Percentiles rank a stretch among this genome's conserved stretches.
phyloP scores from a whole-genome alignment of 2,113 vertebrate species.

The Jaculus jaculus region DNA sequence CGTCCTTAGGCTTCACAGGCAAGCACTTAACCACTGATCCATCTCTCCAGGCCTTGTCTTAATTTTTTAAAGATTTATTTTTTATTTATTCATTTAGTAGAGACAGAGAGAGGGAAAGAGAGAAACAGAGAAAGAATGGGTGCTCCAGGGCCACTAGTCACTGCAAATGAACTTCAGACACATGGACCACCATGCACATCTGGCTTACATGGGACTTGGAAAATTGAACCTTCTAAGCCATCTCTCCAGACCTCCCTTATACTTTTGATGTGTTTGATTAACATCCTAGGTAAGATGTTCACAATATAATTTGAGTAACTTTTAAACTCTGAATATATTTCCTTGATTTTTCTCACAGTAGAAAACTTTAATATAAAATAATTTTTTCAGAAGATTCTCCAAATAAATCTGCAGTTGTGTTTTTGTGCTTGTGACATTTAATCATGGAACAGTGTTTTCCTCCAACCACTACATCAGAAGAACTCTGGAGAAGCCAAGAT shows the following conservation, averaged over 20 bases:
- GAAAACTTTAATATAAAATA: background rate
- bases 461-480: background rate
- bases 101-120: no score
- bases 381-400: background rate
- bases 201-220: no score
- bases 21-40: no score
- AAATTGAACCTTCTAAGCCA: no score
- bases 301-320: background rate
- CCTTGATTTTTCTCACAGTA: background rate
- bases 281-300: background rate
- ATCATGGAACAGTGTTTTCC: background rate
- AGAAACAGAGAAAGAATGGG: no score
- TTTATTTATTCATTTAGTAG: no score
- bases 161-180: no score
- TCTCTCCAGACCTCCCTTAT: background rate
- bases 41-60: no score
- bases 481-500: background rate
- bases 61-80: no score
- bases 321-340: background rate
- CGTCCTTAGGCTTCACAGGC: no score
- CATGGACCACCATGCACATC: no score
- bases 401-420: background rate
- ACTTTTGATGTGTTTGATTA: conserved; percentile 7
- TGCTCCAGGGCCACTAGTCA: no score
- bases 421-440: background rate